Conservation (phyloP, 2,797 vertebrate species). For the Xiphophorus birchmanni region DNA sequence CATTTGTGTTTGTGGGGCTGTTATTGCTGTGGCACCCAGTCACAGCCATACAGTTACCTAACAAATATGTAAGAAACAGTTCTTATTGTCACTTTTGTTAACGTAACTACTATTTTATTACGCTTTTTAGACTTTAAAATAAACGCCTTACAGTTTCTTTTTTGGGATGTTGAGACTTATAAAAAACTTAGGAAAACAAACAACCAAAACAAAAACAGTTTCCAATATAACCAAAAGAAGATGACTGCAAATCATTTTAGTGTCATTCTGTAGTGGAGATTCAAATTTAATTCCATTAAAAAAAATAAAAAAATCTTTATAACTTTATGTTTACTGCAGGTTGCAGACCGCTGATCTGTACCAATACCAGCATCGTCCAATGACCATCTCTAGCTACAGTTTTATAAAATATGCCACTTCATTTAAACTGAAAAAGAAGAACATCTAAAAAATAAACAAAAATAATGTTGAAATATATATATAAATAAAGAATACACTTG, state of each 20-base stretch:
- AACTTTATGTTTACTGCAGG: neutral
- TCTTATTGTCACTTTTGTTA: too few species aligned
- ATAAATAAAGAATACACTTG: neutral
- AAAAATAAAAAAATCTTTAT: neutral
- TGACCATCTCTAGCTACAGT: neutral
- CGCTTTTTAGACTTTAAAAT: too few species aligned
- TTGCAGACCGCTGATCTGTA: neutral
- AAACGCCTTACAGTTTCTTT: too few species aligned
- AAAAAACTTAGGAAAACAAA: too few species aligned
- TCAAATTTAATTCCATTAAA: neutral
- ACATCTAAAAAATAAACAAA: neutral
- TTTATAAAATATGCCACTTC: neutral
- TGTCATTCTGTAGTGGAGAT: neutral
- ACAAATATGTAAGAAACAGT: too few species aligned
- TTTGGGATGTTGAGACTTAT: too few species aligned
- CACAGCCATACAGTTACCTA: too few species aligned
- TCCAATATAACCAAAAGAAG: neutral
- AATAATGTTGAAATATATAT: neutral
- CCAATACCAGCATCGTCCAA: neutral
- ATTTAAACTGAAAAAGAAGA: neutral
- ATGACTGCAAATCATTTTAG: too few species aligned
- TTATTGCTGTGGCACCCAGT: too few species aligned
- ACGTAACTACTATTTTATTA: too few species aligned
- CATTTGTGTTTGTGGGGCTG: too few species aligned
- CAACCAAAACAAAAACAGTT: neutral